Percentiles rank a stretch among this genome's conserved stretches.
Evolutionary conservation across 2,888 invertebrate genomes (phyloP).

Genomic region (Caenorhabditis imperialis): DNA sequence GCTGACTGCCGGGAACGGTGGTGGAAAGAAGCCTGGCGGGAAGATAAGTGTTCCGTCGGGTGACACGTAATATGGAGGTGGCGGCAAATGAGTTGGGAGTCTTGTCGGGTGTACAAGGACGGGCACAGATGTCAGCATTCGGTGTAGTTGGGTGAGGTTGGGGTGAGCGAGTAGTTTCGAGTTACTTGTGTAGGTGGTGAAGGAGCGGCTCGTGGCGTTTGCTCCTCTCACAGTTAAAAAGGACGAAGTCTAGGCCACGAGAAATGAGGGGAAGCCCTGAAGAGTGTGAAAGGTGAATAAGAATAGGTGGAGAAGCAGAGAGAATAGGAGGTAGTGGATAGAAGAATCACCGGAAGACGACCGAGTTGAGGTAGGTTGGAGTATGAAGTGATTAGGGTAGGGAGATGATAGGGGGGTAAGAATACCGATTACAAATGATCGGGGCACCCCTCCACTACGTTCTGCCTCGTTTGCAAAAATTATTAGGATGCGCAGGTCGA

Average conservation of each 20-base stretch:
- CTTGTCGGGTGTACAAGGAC: conserved; percentile 56
- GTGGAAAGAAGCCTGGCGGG: conserved; percentile 53
- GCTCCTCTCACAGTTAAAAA: neutral
- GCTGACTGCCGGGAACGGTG: conserved; percentile 52
- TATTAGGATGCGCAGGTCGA: conserved; percentile 39
- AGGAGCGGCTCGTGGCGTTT: too few species aligned
- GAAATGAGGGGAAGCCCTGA: conserved; percentile 31
- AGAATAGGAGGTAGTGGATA: neutral
- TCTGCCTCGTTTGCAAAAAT: conserved; percentile 23
- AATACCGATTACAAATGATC: conserved; percentile 26
- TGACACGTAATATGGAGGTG: conserved; percentile 42
- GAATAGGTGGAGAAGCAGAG: conserved; percentile 3
- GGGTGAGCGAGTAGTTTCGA: conserved; percentile 1
- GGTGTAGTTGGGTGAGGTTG: conserved; percentile 3
- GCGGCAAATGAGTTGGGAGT: conserved; percentile 61
- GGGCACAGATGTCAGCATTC: conserved; percentile 53
- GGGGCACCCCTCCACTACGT: conserved; percentile 16
- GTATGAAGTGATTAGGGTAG: conserved; percentile 47
- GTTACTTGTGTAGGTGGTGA: conserved; percentile 27
- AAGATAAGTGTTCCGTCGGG: conserved; percentile 29
- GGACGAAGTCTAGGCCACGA: neutral
- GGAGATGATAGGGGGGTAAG: neutral
- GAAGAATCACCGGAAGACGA: conserved; percentile 6
- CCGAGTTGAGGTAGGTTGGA: conserved; percentile 17
- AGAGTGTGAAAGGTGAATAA: conserved; percentile 4